These are phyloP conservation scores for Pteria penguin DNA, from an alignment of 2,888 invertebrate species.

Conservation along the genomic window DNA sequence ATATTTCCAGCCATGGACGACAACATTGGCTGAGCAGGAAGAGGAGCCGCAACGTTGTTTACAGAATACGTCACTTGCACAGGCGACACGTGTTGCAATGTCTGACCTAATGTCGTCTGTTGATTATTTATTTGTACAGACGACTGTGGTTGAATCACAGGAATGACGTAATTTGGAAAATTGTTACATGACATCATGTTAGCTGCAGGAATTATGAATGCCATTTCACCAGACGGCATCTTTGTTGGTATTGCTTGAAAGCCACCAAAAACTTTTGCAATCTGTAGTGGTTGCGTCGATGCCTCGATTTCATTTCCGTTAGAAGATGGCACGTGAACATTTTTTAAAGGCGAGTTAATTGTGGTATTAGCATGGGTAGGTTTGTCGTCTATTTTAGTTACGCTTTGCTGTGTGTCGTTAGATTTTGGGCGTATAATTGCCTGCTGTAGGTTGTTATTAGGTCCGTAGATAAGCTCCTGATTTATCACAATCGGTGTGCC, in stretches of 20 bases:
- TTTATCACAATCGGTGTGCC: not conserved
- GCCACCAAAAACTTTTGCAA: constrained; percentile 38
- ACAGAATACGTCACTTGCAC: not conserved
- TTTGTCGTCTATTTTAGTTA: not conserved
- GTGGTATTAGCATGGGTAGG: not conserved
- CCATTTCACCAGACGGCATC: constrained; percentile 58
- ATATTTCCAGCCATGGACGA: not conserved
- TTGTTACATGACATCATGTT: constrained; percentile 24
- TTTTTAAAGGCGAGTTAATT: constrained; percentile 5
- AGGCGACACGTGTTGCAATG: not conserved
- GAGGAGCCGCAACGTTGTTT: not conserved
- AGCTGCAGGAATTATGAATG: constrained; percentile 60
- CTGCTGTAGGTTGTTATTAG: not conserved
- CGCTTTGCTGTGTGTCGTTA: not conserved
- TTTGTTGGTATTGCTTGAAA: constrained; percentile 61
- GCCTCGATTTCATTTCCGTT: too few relatives aligned
- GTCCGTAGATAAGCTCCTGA: not conserved
- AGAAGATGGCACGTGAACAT: not conserved
- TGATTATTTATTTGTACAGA: not conserved
- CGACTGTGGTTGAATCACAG: constrained; percentile 20
- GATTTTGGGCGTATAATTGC: too few relatives aligned
- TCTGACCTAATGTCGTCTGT: not conserved
- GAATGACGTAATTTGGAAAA: constrained; percentile 33
- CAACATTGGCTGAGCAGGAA: not conserved
- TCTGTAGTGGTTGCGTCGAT: not conserved